These are phyloP conservation scores for Zeugodacus cucurbitae DNA, from an alignment of 1,140 invertebrate genomes.

Conservation along the genomic window DNA sequence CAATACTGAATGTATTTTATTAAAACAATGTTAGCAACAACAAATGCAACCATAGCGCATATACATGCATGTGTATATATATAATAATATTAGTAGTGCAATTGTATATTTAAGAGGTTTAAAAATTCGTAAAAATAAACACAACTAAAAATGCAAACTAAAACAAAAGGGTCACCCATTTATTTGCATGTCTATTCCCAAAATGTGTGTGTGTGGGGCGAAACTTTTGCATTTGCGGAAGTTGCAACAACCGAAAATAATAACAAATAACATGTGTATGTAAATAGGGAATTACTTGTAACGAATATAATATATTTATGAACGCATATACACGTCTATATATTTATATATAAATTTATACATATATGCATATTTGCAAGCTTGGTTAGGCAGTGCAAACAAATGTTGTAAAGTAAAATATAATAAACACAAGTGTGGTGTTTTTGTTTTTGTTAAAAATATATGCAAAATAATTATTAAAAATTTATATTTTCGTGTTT, in stretches of 20 bases:
- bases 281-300: background rate
- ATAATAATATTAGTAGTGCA: no score
- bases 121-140: background rate
- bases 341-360: background rate
- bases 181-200: conserved; percentile 1
- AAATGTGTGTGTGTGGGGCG: background rate
- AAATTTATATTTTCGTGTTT: background rate
- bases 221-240: conserved; percentile 1
- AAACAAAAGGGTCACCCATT: background rate
- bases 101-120: background rate
- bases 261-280: background rate
- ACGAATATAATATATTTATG: no score
- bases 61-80: background rate
- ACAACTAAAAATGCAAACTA: background rate
- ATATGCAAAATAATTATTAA: background rate
- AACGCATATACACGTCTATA: background rate
- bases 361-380: background rate
- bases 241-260: conserved; percentile 1
- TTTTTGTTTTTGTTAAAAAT: background rate
- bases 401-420: background rate
- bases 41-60: background rate
- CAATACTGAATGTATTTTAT: conserved; percentile 17
- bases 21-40: conserved; percentile 5
- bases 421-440: background rate
- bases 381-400: background rate